Base-by-base conservation (phyloP, 1,140 invertebrate species). In the Choristoneura fumiferana region DNA sequence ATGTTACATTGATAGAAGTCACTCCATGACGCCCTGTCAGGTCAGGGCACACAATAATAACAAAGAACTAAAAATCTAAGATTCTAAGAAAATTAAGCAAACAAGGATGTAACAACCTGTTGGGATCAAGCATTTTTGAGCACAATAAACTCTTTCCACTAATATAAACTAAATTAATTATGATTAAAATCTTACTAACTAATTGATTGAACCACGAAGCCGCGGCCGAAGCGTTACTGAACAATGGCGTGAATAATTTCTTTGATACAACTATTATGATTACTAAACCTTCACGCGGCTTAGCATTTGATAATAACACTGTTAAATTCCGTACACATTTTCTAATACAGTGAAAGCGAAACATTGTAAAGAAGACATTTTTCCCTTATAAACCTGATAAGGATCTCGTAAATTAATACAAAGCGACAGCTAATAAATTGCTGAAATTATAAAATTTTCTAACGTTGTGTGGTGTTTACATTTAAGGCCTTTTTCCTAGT, bases 401-500 rank as follows among this genome's bases (percentile, higher is more conserved):
- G 43, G 22, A 49, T 49, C n/a, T 29, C 43, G 29, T 49, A 49
- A 49, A 49, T 49, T 49, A 49, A 49, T 22, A 49, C 43, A 29
- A 49, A n/a, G 18, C 13, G 43, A 49, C 43, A 13, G 17, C 6
- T 49, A 49, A 49, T 49, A 49, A 12, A 49, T 18, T 49, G 43
- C 43, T 29, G 12, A 49, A 49, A 15, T 33, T 49, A 33, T 12
- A 45, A 15, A 29, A 12, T 29, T 29, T 49, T 22, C n/a, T 13
- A 6, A 10, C 17, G 1, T 0, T 49, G 12, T 12, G 9, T 49
- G 12, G 9, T 49, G 18, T 13, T 49, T 22, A 40, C 10, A 22
- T 5, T 49, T 29, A 33, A 3, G 22, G 2, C 2, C 22, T 29
- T 6, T 2, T 29, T 6, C 2, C 22, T 29, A 12, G 1, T 22